Conservation (phyloP, 2,797 vertebrate species). For the Enteromius mattozi region DNA sequence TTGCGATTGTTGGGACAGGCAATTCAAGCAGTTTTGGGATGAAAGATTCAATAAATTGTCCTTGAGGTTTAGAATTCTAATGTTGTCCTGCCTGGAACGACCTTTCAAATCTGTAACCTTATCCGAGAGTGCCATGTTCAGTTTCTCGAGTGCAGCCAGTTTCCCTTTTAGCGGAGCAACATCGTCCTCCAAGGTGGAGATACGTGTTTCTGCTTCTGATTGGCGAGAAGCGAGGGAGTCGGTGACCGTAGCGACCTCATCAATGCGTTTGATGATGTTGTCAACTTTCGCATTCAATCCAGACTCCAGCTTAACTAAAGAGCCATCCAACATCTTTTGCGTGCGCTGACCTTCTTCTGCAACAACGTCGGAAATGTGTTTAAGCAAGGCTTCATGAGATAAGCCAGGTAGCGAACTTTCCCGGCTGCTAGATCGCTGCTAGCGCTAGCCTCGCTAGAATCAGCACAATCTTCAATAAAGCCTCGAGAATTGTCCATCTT, state of each 20-base stretch:
- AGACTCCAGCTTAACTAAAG: neutral
- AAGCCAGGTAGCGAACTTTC: neutral
- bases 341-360: neutral
- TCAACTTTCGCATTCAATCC: neutral
- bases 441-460: neutral
- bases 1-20: neutral
- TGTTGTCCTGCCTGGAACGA: neutral
- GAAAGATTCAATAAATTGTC: neutral
- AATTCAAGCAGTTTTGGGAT: neutral
- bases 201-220: neutral
- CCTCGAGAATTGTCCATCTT: neutral
- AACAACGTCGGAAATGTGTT: neutral
- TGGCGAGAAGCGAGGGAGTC: neutral
- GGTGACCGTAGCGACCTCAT: neutral
- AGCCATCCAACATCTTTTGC: neutral
- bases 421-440: neutral
- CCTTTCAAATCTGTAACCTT: neutral
- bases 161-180: neutral
- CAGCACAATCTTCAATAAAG: neutral
- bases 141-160: neutral
- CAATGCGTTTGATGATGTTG: constrained; percentile 4
- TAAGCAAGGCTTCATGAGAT: neutral
- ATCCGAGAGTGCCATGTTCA: neutral
- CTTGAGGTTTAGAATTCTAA: neutral
- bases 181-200: neutral